phyloP scores from a whole-genome alignment of 2,113 vertebrate species.

The Hemiscyllium ocellatum region DNA sequence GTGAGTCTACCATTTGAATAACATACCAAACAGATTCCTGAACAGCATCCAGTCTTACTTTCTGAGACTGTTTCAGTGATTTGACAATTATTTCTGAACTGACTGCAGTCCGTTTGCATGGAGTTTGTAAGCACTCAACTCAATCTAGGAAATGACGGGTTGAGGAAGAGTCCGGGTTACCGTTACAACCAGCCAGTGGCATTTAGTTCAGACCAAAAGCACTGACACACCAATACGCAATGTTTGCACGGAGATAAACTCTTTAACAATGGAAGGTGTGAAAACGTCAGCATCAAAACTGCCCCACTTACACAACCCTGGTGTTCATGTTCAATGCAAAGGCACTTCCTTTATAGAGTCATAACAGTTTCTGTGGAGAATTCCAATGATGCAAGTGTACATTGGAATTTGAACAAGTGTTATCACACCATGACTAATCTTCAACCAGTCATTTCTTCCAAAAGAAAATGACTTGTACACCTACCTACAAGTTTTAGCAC shows the following conservation, averaged over 20 bases:
- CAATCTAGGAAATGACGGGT: not conserved
- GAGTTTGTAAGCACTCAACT: not conserved
- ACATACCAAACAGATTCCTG: not conserved
- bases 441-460: not conserved
- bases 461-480: not conserved
- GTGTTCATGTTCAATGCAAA: not conserved
- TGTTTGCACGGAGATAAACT: not conserved
- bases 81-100: not conserved
- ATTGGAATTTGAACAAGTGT: not conserved
- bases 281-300: not conserved
- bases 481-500: not conserved
- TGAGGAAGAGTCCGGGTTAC: not conserved
- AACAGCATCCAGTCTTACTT: not conserved
- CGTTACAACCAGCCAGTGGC: not conserved
- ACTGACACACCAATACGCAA: not conserved
- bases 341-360: conserved; percentile 27
- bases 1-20: not conserved
- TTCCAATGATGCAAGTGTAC: not conserved
- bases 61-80: not conserved
- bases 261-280: conserved; percentile 14
- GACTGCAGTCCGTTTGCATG: not conserved
- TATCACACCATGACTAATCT: conserved; percentile 32
- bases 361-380: not conserved
- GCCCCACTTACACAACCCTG: not conserved
- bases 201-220: not conserved